Evolutionary conservation across 2,888 invertebrate species (phyloP).

Genomic region (Lottia scabra): DNA sequence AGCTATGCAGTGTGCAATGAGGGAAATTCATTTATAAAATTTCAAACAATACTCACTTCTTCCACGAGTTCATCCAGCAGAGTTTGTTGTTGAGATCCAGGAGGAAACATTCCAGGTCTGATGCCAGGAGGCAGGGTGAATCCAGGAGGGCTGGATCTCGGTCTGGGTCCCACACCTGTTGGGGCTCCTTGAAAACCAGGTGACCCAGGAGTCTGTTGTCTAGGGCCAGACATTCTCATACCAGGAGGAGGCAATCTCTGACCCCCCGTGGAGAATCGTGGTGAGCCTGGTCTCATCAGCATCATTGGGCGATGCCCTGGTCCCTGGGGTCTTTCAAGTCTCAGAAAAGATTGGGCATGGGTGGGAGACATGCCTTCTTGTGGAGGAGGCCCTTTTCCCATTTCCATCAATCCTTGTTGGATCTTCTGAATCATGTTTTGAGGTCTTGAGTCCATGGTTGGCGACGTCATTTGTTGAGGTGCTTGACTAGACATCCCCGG

Average conservation of each 20-base stretch:
- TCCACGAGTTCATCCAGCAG: constrained; percentile 38
- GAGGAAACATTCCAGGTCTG: constrained; percentile 7
- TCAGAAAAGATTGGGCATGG: neutral
- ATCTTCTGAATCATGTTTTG: constrained; percentile 10
- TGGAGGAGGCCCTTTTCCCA: constrained; percentile 8
- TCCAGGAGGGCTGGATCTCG: neutral
- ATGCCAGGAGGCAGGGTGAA: neutral
- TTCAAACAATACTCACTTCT: constrained; percentile 24
- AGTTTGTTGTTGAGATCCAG: constrained; percentile 28
- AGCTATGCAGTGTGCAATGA: too few species aligned
- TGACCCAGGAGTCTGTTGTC: constrained; percentile 16
- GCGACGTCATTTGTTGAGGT: neutral
- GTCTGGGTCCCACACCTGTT: constrained; percentile 14
- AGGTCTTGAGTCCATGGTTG: constrained; percentile 4
- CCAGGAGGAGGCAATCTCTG: constrained; percentile 36
- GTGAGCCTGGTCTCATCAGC: constrained; percentile 25
- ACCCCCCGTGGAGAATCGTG: constrained; percentile 28
- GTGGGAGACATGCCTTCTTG: constrained; percentile 15
- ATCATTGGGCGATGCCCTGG: constrained; percentile 20
- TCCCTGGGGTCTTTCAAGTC: neutral
- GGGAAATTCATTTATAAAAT: too few species aligned
- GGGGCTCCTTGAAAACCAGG: constrained; percentile 22
- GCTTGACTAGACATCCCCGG: constrained; percentile 20
- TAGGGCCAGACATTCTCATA: constrained; percentile 31
- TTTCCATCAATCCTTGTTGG: constrained; percentile 9